These are phyloP conservation scores for Cerceris rybyensis DNA, from an alignment of 2,888 invertebrate genomes.

Conservation along the genomic window DNA sequence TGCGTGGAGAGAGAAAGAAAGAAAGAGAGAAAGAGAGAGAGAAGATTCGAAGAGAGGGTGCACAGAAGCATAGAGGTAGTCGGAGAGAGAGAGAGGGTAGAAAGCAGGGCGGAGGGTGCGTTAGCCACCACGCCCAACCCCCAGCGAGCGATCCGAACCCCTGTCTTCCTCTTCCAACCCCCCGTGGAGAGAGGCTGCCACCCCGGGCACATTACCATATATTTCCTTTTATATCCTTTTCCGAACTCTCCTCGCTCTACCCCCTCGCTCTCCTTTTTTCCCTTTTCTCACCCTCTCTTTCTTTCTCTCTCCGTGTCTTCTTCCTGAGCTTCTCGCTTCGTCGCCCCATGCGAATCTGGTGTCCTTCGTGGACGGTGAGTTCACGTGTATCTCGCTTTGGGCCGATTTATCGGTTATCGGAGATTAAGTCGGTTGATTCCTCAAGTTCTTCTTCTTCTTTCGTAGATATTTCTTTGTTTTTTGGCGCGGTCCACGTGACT, in stretches of 20 bases:
- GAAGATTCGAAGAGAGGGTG: conserved; percentile 5
- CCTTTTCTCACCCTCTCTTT: conserved; percentile 23
- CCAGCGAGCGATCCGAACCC: conserved; percentile 73
- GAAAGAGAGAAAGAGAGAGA: conserved; percentile 17
- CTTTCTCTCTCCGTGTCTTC: conserved; percentile 17
- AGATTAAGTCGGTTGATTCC: conserved; percentile 55
- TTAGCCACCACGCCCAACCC: conserved; percentile 81
- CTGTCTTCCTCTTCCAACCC: conserved; percentile 57
- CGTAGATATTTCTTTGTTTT: neutral
- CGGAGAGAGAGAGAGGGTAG: conserved; percentile 43
- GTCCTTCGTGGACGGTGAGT: conserved; percentile 12
- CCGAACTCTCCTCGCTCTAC: conserved; percentile 64
- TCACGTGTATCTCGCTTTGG: neutral
- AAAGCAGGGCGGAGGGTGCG: conserved; percentile 54
- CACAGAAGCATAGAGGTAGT: conserved; percentile 54
- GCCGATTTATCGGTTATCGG: conserved; percentile 49
- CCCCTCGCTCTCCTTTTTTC: neutral
- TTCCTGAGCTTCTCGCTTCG: conserved; percentile 27
- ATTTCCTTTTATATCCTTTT: conserved; percentile 78
- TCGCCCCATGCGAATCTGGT: conserved; percentile 24
- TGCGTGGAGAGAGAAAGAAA: conserved; percentile 2
- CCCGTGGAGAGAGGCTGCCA: conserved; percentile 48
- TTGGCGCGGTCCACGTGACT: neutral
- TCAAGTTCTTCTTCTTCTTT: neutral
- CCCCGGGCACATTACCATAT: conserved; percentile 76